Evolutionary conservation across 2,888 invertebrate genomes (phyloP), one percentile per base, ranked within the genome.

Genomic region (Julus scanicus): DNA sequence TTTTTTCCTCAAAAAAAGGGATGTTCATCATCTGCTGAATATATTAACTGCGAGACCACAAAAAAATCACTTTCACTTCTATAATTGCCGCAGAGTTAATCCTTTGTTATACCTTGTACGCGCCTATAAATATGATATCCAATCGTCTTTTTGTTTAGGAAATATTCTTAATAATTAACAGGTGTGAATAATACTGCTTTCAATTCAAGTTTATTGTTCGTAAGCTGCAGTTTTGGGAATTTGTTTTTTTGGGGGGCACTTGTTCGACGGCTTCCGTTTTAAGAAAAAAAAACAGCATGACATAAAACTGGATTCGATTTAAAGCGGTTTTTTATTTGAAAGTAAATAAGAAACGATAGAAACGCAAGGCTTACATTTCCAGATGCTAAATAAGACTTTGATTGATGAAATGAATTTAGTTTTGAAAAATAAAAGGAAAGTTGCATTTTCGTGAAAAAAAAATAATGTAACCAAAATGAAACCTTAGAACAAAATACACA

Each of bases 1-100:
- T 20, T 63, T n/a, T 63, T 63, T 63, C n/a, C 20, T n/a, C 20
- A 29, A 71, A 71, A 71, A 71, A 71, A 71, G 71, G 71, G 71
- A 71, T 29, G 71, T 29, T 71, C 71, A 29, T 71, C 71, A 71
- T 71, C 71, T 71, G 71, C 71, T 71, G 71, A 71, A 71, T 71
- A 71, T 71, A 71, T 71, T 71, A 71, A 29, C 29, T 11, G 29
- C 29, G 8, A 11, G 3, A 11, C 3, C 57, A 63, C 29, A 63
- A 63, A 29, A 71, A 71, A 71, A 29, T 71, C 71, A 71, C 71
- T 71, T 71, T 71, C 71, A 71, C 71, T 71, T 71, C 29, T 29
- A n/a, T 71, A 71, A 71, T 29, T 71, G 71, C 71, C 71, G 13
- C 71, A 29, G 29, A 71, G 11, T 71, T 71, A 71, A 71, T 71